Evolutionary conservation across 1,140 invertebrate species (phyloP), one percentile per base, ranked within the genome.

Genomic region (Drosophila setifemur): DNA sequence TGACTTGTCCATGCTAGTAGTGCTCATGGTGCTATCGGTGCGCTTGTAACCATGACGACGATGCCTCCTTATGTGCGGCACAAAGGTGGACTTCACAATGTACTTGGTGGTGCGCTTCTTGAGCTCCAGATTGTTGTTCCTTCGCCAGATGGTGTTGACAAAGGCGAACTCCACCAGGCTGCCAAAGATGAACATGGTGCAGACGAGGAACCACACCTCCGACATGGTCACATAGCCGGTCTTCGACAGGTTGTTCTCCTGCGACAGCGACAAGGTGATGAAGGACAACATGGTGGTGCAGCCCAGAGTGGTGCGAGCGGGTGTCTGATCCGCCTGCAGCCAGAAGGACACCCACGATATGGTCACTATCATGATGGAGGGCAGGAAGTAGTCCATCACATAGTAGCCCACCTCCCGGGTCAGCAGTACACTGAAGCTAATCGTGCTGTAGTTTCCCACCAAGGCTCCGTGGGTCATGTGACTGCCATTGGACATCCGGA

Each of bases 311-410:
- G 95, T 95, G 71, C 95, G 92, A 8, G 96, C 95, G 2, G 96
- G 95, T 4, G 96, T 94, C 4, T 96, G 96, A 82, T 97, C 96
- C 14, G 95, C 94, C 88, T 97, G 96, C 42, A 97, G 91, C 96
- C 96, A 97, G 82, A 97, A 97, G 0, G 96, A 96, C 3, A 97
- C 96, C 96, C 96, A 97, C 0, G 96, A 97, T 47, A 97, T 96
- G 11, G 94, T 94, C 1, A 97, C 96, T 40, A 97, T 94, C 86
- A 97, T 93, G 90, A 97, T 96, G 4, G 96, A 97, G 2, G 96
- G 96, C 69, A 97, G 93, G 76, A 96, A 97, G 83, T 97, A 97
- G 71, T 97, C 96, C 92, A 97, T 95, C 33, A 97, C 92, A 70
- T 97, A 97, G 89, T 96, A 96, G 28, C 96, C 96, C 78, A 96